Percentiles rank a stretch among this genome's conserved stretches.
phyloP scores from a whole-genome alignment of 1,140 invertebrate species.

The Stenopsyche tienmushanensis region DNA sequence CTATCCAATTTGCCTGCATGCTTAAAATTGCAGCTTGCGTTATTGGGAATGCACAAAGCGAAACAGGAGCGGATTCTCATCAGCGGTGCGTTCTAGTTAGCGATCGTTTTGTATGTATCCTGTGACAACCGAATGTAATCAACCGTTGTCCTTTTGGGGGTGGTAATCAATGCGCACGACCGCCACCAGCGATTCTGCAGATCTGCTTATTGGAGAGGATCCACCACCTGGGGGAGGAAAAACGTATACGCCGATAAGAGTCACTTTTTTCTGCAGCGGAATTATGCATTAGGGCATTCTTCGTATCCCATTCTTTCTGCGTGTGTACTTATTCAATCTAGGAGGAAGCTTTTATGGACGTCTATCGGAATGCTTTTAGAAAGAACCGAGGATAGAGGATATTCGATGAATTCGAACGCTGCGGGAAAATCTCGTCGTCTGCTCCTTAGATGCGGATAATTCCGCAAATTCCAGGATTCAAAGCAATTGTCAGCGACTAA shows the following conservation, averaged over 20 bases:
- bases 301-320: no score
- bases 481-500: no score
- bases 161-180: conserved; percentile 36
- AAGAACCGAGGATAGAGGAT: neutral
- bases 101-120: conserved; percentile 18
- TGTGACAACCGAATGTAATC: conserved; percentile 1
- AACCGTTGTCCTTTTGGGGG: neutral
- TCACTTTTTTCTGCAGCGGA: neutral
- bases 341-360: neutral
- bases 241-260: neutral
- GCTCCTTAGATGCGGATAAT: no score
- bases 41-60: conserved; percentile 2
- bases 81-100: neutral
- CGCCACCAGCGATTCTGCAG: neutral
- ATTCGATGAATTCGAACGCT: no score
- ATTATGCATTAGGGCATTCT: no score
- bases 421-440: no score
- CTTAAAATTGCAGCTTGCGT: neutral
- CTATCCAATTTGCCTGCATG: neutral
- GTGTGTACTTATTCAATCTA: neutral
- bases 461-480: no score
- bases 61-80: neutral
- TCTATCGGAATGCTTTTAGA: neutral
- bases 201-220: neutral
- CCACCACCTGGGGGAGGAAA: neutral